A percentile compares a stretch with the other conserved stretches of the same genome.
Conservation (phyloP, 2,888 invertebrate species). For the Notodonta ziczac region DNA sequence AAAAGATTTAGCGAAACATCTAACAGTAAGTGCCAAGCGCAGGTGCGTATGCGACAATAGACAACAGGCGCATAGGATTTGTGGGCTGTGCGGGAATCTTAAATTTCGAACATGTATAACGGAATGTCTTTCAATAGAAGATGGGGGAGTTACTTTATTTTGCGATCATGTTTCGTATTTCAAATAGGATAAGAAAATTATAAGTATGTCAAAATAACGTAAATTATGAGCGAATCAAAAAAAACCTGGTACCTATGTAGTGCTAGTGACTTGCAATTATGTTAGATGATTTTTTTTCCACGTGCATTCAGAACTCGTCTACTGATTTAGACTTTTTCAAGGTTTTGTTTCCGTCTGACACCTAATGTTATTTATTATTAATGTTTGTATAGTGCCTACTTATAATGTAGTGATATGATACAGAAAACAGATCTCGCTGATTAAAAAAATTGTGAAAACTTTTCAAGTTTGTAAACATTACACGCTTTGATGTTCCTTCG, state of each 20-base stretch:
- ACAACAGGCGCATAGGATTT: conserved; percentile 48
- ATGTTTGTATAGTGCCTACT: background rate
- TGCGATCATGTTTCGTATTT: background rate
- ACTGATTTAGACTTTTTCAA: no score
- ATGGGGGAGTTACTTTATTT: conserved; percentile 14
- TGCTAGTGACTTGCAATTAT: background rate
- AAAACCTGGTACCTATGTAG: no score
- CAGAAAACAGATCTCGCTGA: background rate
- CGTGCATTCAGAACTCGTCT: no score
- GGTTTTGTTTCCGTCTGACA: no score
- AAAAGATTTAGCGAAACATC: conserved; percentile 59
- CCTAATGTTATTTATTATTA: background rate
- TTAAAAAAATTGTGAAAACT: background rate
- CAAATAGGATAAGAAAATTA: background rate
- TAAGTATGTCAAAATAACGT: background rate
- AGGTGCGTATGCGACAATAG: conserved; percentile 60
- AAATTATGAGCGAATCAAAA: background rate
- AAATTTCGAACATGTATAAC: conserved; percentile 46
- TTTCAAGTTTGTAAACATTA: conserved; percentile 2
- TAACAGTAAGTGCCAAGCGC: conserved; percentile 56
- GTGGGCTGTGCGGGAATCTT: conserved; percentile 44
- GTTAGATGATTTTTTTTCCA: no score
- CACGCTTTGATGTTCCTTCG: background rate
- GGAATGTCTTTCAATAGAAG: conserved; percentile 47
- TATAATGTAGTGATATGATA: background rate